Conservation (phyloP, 2,113 vertebrate genomes). For the Microtus ochrogaster region DNA sequence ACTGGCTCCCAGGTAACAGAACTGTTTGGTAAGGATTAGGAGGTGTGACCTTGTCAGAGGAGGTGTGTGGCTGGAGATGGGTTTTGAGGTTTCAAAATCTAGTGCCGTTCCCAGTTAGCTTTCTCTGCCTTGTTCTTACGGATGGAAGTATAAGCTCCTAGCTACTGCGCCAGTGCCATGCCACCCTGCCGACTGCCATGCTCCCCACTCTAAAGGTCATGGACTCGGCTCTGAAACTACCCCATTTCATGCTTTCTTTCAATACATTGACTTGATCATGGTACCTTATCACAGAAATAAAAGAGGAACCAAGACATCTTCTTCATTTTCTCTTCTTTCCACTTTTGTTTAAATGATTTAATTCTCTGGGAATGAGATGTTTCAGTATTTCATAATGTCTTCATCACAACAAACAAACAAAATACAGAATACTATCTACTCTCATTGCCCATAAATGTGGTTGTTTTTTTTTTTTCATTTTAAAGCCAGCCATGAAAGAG, state of each 20-base stretch:
- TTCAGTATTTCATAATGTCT: neutral
- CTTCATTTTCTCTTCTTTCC: slow-evolving; percentile 15
- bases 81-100: neutral
- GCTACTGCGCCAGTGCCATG: neutral
- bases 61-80: neutral
- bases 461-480: neutral
- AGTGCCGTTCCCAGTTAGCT: neutral
- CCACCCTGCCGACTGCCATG: too few relatives aligned
- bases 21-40: neutral
- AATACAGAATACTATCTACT: neutral
- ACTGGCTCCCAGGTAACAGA: neutral
- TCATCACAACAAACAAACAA: neutral
- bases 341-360: slow-evolving; percentile 1
- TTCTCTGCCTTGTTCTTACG: neutral
- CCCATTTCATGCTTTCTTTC: neutral
- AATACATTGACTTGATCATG: neutral
- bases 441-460: neutral
- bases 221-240: neutral
- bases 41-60: neutral
- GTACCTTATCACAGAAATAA: neutral
- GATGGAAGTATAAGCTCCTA: neutral
- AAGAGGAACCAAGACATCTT: neutral
- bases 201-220: too few relatives aligned
- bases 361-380: neutral
- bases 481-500: slow-evolving; percentile 18